phyloP scores from a whole-genome alignment of 2,113 vertebrate genomes.

The Thalassoma bifasciatum region DNA sequence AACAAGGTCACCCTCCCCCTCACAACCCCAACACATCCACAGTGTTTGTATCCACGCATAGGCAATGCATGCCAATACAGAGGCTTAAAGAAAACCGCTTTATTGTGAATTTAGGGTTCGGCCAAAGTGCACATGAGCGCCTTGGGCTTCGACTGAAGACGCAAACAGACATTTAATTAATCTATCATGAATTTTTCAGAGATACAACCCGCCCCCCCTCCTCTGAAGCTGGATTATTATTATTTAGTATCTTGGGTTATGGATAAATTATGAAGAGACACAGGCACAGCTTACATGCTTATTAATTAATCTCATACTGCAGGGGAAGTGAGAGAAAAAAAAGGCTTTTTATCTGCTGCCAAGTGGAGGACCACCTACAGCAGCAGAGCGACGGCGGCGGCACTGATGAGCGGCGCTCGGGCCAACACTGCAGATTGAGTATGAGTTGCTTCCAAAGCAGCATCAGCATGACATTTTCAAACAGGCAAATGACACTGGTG shows the following conservation, averaged over 20 bases:
- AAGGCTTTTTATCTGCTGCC: constrained; percentile 81
- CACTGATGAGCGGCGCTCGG: constrained; percentile 47
- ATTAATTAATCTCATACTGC: constrained; percentile 83
- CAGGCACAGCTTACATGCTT: constrained; percentile 77
- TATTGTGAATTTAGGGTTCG: constrained; percentile 66
- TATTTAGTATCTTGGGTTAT: constrained; percentile 80
- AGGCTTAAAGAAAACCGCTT: constrained; percentile 42
- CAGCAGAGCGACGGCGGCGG: constrained; percentile 48
- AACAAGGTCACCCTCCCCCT: constrained; percentile 39
- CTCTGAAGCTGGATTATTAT: constrained; percentile 77
- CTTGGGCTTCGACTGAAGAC: constrained; percentile 71
- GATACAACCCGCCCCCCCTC: constrained; percentile 43
- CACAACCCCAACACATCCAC: constrained; percentile 17
- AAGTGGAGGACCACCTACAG: constrained; percentile 75
- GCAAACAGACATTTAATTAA: constrained; percentile 78
- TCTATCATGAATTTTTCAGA: constrained; percentile 78
- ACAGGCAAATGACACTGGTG: constrained; percentile 1
- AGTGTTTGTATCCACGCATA: constrained; percentile 29
- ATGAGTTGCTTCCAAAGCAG: constrained; percentile 25
- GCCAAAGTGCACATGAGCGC: constrained; percentile 72
- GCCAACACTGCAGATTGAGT: constrained; percentile 35
- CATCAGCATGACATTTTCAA: constrained; percentile 30
- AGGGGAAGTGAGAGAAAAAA: constrained; percentile 53
- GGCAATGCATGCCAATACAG: constrained; percentile 34
- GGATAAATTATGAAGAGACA: constrained; percentile 82